Percentiles rank a stretch among this genome's conserved stretches.
Evolutionary conservation across 2,113 vertebrate genomes (phyloP).

Genomic region (Puffinus mauretanicus): DNA sequence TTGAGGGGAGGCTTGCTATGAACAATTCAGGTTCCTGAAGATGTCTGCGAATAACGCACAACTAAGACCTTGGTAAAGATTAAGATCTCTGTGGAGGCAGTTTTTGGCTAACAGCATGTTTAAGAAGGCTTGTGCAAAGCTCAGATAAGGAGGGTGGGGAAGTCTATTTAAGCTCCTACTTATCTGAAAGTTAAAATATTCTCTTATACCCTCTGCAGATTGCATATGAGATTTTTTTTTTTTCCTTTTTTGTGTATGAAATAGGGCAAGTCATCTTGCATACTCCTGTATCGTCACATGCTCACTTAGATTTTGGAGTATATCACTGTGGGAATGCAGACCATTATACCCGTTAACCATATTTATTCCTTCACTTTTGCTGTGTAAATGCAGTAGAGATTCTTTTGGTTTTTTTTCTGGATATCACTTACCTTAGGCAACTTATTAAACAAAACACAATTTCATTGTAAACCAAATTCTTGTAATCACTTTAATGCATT

Average conservation of each 20-base stretch:
- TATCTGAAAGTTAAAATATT: background rate
- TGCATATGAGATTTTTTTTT: background rate
- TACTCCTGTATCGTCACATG: background rate
- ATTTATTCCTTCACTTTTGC: background rate
- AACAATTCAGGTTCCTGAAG: background rate
- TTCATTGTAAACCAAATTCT: background rate
- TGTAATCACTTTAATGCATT: slow-evolving; percentile 20
- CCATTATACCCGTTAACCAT: background rate
- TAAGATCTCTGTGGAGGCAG: background rate
- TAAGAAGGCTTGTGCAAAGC: background rate
- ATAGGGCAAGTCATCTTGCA: background rate
- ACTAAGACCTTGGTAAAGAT: background rate
- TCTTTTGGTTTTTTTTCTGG: background rate
- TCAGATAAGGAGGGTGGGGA: background rate
- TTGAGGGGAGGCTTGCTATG: background rate
- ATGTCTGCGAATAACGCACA: background rate
- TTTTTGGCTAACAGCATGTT: background rate
- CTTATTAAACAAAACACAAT: background rate
- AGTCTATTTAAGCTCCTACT: background rate
- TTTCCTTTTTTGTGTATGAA: background rate
- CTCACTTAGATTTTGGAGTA: background rate
- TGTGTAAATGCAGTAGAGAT: background rate
- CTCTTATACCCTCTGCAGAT: background rate
- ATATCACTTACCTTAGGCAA: background rate
- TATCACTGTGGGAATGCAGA: background rate